Percentiles rank a stretch among this genome's conserved stretches.
These are phyloP conservation scores for Cynoglossus semilaevis DNA, from an alignment of 2,113 vertebrate species.

Conservation along the genomic window DNA sequence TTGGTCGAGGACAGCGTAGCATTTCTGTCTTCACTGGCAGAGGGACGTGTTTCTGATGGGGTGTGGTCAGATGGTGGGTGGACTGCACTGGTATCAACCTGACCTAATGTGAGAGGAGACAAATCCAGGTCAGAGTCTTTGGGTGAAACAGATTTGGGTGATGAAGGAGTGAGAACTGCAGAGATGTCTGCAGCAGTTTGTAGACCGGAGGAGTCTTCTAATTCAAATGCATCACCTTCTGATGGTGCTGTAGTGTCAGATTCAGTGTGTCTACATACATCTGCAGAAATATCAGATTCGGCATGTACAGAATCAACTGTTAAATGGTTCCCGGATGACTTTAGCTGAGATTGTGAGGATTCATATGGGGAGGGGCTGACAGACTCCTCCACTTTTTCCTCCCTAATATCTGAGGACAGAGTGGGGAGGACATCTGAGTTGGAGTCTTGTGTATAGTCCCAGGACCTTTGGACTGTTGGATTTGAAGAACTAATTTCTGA, in stretches of 20 bases:
- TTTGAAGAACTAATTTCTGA: conserved; percentile 11
- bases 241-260: conserved; percentile 3
- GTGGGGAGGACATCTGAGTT: background rate
- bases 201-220: conserved; percentile 16
- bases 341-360: background rate
- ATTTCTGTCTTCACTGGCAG: background rate
- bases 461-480: conserved; percentile 7
- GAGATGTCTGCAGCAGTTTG: conserved; percentile 9
- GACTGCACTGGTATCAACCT: conserved; percentile 4
- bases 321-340: background rate
- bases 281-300: conserved; percentile 15
- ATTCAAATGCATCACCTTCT: conserved; percentile 9
- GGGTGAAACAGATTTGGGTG: conserved; percentile 10
- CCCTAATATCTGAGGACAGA: conserved; percentile 1
- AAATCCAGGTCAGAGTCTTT: conserved; percentile 10
- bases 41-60: conserved; percentile 17
- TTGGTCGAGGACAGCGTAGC: conserved; percentile 2
- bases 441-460: conserved; percentile 7
- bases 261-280: background rate
- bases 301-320: background rate
- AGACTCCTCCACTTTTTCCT: conserved; percentile 10
- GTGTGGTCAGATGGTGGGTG: background rate
- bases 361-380: background rate
- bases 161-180: conserved; percentile 1
- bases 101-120: conserved; percentile 5